Percentiles rank a stretch among this genome's conserved stretches.
These are phyloP conservation scores for Helogale parvula DNA, from an alignment of 2,113 vertebrate genomes.

Conservation along the genomic window DNA sequence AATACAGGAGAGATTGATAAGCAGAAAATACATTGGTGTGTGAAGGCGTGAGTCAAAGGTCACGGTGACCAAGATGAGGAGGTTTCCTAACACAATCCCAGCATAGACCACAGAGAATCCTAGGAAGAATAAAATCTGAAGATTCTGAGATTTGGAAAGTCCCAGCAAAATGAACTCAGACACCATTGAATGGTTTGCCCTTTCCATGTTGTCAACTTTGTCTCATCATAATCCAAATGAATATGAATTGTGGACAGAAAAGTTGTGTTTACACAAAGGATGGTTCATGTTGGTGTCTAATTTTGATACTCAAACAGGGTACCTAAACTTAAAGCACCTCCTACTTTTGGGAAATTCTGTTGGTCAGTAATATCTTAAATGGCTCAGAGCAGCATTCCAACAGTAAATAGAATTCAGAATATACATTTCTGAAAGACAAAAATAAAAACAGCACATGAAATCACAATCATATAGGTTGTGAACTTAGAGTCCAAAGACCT, in stretches of 20 bases:
- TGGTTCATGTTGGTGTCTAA: neutral
- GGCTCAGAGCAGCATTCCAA: neutral
- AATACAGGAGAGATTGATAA: too few species aligned
- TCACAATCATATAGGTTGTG: neutral
- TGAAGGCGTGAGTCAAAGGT: too few species aligned
- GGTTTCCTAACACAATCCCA: too few species aligned
- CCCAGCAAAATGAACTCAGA: too few species aligned
- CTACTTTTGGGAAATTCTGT: neutral
- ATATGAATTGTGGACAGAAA: neutral
- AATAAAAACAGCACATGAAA: neutral
- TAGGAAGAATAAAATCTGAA: too few species aligned
- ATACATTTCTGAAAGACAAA: constrained; percentile 4
- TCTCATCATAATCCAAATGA: neutral
- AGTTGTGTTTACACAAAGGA: neutral
- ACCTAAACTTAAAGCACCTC: neutral
- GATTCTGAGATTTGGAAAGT: too few species aligned
- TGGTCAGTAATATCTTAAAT: neutral
- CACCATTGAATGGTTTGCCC: neutral
- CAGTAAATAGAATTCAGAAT: neutral
- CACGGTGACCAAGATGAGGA: too few species aligned
- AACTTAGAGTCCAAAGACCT: neutral
- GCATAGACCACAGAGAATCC: too few species aligned
- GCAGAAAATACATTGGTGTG: too few species aligned
- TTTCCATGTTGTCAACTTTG: neutral
- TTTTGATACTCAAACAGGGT: neutral